A percentile compares a stretch with the other conserved stretches of the same genome.
Evolutionary conservation across 2,113 vertebrate species (phyloP).

Genomic region (Eulacestoma nigropectus): DNA sequence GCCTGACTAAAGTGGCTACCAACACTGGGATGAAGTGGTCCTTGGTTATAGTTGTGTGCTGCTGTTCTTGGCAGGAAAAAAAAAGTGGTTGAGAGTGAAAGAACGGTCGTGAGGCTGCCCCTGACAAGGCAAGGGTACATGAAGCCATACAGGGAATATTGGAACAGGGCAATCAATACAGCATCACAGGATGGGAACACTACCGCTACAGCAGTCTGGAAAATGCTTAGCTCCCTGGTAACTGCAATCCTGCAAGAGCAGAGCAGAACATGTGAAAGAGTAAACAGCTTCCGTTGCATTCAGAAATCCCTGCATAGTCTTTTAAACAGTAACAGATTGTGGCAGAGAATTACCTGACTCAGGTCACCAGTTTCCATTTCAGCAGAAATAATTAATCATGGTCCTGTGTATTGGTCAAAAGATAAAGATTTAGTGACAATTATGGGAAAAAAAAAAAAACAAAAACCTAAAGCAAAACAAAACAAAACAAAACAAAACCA

Average conservation of each 20-base stretch:
- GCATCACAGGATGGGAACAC: background rate
- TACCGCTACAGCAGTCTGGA: background rate
- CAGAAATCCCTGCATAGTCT: background rate
- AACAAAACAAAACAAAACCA: background rate
- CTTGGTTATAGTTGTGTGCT: background rate
- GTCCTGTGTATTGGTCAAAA: background rate
- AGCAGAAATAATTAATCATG: background rate
- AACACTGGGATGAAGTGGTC: background rate
- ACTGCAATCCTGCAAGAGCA: background rate
- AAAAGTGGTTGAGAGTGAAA: background rate
- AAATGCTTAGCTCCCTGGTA: background rate
- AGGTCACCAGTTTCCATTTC: background rate
- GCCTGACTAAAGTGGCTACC: background rate
- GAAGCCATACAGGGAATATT: background rate
- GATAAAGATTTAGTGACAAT: background rate
- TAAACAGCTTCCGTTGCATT: background rate
- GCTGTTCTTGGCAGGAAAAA: background rate
- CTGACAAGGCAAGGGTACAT: background rate
- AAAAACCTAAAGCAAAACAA: too few species aligned
- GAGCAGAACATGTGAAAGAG: background rate
- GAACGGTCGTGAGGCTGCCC: background rate
- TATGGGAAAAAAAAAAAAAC: background rate
- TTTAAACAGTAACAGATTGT: background rate
- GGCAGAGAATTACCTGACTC: background rate
- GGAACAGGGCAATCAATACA: background rate